Base-by-base conservation (phyloP, 2,797 vertebrate species). In the Epinephelus awoara region DNA sequence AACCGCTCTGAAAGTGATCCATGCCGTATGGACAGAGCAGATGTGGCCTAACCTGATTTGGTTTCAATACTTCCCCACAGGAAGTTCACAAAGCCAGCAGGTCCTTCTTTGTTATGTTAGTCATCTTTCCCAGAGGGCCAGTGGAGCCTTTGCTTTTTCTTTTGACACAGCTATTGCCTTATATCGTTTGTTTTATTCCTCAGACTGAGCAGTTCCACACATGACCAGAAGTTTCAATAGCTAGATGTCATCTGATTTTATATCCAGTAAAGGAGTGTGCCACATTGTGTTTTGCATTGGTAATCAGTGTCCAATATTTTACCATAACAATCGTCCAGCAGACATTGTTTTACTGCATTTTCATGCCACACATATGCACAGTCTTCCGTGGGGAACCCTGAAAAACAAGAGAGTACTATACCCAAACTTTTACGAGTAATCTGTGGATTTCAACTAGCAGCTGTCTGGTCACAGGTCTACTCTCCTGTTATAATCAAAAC, bases 21-120 rank as follows among this genome's bases (percentile, higher is more conserved):
- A 88, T 91, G 91, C 91, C 82, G 89, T 95, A 95, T 95, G 92
- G 92, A 94, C 88, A 10, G 86, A 95, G 90, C 93, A 95, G 94
- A 95, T 95, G 94, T 95, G 93, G 87, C 81, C 91, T 92, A 94
- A 95, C 93, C 94, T 94, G 93, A 94, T 94, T 93, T 94, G 91
- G 93, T 95, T 95, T 95, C 94, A 95, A 93, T 94, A 91, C 91
- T 93, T 95, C 91, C 91, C 93, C 89, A 93, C 93, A 95, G 93
- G 94, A 95, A 94, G 92, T 94, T 94, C 92, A 92, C 89, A 92
- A 89, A 94, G 93, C 90, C 90, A 92, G 92, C 91, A 93, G 89
- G 90, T 94, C 89, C 91, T 87, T 85, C 88, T 94, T 94, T 94
- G 93, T 94, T 93, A 90, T 93, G 90, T 91, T 92, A 93, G 93